phyloP scores from a whole-genome alignment of 2,113 vertebrate species.

The Anoplopoma fimbria region DNA sequence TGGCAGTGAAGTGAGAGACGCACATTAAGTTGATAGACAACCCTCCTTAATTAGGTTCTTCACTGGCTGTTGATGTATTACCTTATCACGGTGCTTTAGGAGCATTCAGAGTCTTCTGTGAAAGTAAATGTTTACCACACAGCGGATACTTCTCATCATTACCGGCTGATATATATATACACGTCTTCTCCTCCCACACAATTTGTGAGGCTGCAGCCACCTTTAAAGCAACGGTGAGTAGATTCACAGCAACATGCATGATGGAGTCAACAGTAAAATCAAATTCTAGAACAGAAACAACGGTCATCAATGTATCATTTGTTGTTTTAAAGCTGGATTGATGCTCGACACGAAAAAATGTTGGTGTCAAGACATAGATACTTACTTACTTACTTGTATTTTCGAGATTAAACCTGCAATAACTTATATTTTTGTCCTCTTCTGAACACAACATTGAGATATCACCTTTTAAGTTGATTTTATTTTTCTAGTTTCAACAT shows the following conservation, averaged over 20 bases:
- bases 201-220: not conserved
- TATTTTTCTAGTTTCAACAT: no score
- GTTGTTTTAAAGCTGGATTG: not conserved
- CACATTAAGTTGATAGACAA: slow-evolving; percentile 57
- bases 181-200: not conserved
- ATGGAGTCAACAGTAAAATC: not conserved
- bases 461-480: not conserved
- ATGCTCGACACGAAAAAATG: no score
- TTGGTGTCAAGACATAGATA: no score
- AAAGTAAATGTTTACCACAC: slow-evolving; percentile 66
- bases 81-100: slow-evolving; percentile 44
- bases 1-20: not conserved
- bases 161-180: slow-evolving; percentile 15
- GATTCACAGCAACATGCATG: not conserved
- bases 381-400: no score
- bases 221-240: not conserved
- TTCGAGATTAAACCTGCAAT: not conserved
- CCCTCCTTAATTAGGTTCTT: slow-evolving; percentile 64
- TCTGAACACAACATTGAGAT: not conserved
- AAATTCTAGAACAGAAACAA: not conserved
- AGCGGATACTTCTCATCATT: slow-evolving; percentile 50
- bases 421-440: not conserved
- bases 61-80: slow-evolving; percentile 60
- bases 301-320: not conserved
- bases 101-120: slow-evolving; percentile 43